Evolutionary conservation across 1,140 invertebrate genomes (phyloP).

Genomic region (Diabrotica virgifera): DNA sequence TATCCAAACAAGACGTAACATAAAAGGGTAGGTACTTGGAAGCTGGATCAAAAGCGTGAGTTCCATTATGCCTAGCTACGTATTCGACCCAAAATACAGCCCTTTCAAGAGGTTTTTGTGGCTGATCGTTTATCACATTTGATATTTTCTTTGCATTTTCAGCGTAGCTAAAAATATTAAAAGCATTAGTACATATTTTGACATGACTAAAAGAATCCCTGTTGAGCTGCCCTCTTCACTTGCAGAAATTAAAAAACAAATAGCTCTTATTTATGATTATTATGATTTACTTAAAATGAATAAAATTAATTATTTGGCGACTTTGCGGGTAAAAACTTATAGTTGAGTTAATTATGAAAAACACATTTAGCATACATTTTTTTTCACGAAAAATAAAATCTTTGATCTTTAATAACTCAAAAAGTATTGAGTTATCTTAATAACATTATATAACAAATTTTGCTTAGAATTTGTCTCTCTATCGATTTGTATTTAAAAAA

Average conservation of each 20-base stretch:
- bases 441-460: too few species aligned
- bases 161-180: slow-evolving; percentile 38
- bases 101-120: slow-evolving; percentile 43
- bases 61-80: slow-evolving; percentile 52
- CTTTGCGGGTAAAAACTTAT: background rate
- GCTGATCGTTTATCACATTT: slow-evolving; percentile 46
- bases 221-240: background rate
- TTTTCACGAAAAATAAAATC: too few species aligned
- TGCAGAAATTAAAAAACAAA: too few species aligned
- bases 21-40: slow-evolving; percentile 14
- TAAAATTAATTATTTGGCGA: background rate
- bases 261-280: too few species aligned
- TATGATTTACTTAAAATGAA: too few species aligned
- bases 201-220: background rate
- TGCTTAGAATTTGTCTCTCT: too few species aligned
- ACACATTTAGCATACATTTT: too few species aligned
- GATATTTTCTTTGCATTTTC: slow-evolving; percentile 40
- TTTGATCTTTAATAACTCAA: too few species aligned
- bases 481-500: too few species aligned
- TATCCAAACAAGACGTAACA: slow-evolving; percentile 18
- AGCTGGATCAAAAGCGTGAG: slow-evolving; percentile 26
- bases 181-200: background rate
- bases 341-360: too few species aligned
- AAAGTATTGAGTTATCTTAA: too few species aligned
- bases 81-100: slow-evolving; percentile 57